Base-by-base conservation (phyloP, 2,888 invertebrate species). In the Azorinus chamasolen region DNA sequence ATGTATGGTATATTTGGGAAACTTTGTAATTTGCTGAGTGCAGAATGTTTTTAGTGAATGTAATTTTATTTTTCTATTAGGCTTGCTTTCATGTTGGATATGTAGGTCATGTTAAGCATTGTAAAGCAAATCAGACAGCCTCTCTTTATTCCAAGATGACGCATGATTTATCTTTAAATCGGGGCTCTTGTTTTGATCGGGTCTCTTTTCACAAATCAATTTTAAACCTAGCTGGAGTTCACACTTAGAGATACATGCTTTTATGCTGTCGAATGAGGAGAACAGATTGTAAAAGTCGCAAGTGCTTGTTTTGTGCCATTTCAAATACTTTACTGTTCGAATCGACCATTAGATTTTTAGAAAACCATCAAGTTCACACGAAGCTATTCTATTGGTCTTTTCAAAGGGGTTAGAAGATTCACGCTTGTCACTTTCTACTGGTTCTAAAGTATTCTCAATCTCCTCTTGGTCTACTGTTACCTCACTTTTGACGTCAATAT, bases 1-100 rank as follows among this genome's bases (percentile, higher is more conserved):
- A n/a, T n/a, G n/a, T n/a, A n/a, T n/a, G n/a, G n/a, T 46, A n/a
- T 57, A 4, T 57, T 55, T 55, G 1, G 55, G 46, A 6, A 53
- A 22, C 16, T 39, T 63, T 1, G 18, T 20, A 2, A 63, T 1
- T 2, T 16, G 3, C 22, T 41, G 41, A 12, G 14, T 24, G 14
- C 51, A 41, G 2, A 32, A 6, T 12, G 24, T 58, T 12, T 18
- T 18, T 10, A 58, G 14, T 22, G n/a, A 2, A 22, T 24, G 22
- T 10, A 18, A 27, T 46, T 14, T 45, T 45, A 8, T 12, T 48
- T 16, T 18, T 12, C 18, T 48, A 16, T 18, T 18, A 8, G 16
- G 16, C 8, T 48, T 48, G 48, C 16, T 16, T 16, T 8, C 16
- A n/a, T n/a, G n/a, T 8, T 10, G 12, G 10, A 8, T 18, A n/a